Percentiles rank a stretch among this genome's conserved stretches.
Conservation (phyloP, 2,113 vertebrate species). For the Osmerus mordax region DNA sequence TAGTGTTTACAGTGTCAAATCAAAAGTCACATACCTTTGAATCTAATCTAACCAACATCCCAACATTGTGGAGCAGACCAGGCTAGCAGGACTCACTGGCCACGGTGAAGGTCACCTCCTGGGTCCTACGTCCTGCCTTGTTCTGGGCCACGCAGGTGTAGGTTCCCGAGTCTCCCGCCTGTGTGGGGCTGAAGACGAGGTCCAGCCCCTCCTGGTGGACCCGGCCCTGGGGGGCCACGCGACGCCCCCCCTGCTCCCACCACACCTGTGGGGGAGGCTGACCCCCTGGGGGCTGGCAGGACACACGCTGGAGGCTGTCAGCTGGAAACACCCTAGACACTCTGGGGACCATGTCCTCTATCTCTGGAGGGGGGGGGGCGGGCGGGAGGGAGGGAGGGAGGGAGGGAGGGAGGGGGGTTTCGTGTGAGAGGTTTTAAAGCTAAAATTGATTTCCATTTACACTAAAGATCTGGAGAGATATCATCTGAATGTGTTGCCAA, state of each 20-base stretch:
- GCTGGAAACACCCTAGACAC: constrained; percentile 75
- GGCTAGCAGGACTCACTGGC: constrained; percentile 78
- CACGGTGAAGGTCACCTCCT: constrained; percentile 84
- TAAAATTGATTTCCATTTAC: constrained; percentile 14
- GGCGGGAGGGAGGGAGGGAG: not conserved
- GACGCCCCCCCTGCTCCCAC: constrained; percentile 82
- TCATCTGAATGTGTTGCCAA: constrained; percentile 25
- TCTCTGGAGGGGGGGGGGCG: constrained; percentile 68
- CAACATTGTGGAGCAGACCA: not conserved
- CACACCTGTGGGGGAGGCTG: constrained; percentile 80
- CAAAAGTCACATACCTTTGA: too few relatives aligned
- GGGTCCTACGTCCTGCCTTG: constrained; percentile 82
- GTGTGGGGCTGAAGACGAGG: constrained; percentile 78
- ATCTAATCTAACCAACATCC: too few relatives aligned
- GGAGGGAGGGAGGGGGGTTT: not conserved
- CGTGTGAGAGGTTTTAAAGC: not conserved
- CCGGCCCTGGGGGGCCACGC: constrained; percentile 74
- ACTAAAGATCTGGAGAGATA: constrained; percentile 5
- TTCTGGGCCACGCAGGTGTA: constrained; percentile 88
- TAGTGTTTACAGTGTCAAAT: not conserved
- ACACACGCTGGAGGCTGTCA: constrained; percentile 73
- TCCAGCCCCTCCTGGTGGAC: constrained; percentile 80
- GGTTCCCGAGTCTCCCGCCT: constrained; percentile 75
- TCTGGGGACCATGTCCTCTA: constrained; percentile 80
- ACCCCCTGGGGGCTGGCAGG: constrained; percentile 77